These are phyloP conservation scores for Engraulis encrasicolus DNA, from an alignment of 2,113 vertebrate genomes.

Conservation along the genomic window DNA sequence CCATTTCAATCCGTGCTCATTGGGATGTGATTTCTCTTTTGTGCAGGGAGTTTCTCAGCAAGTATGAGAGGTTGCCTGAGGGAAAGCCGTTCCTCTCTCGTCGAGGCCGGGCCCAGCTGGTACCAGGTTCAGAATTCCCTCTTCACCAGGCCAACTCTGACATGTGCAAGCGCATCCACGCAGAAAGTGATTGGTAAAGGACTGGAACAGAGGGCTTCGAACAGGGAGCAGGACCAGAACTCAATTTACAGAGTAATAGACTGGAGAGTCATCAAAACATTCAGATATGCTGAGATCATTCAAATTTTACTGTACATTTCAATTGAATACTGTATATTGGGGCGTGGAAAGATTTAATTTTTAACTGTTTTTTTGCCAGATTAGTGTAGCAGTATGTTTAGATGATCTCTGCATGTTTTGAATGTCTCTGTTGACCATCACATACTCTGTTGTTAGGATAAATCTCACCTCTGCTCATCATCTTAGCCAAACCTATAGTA, in stretches of 20 bases:
- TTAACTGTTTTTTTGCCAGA: too few relatives aligned
- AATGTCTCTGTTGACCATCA: too few relatives aligned
- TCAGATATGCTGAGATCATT: neutral
- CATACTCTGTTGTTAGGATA: too few relatives aligned
- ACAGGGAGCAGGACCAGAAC: neutral
- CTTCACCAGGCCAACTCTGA: constrained; percentile 96
- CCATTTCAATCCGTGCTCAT: neutral
- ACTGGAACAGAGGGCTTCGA: neutral
- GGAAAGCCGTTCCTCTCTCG: constrained; percentile 75
- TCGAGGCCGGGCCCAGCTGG: constrained; percentile 67
- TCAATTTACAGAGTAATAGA: neutral
- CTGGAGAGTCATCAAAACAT: constrained; percentile 14
- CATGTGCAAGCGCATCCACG: constrained; percentile 90
- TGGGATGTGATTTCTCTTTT: neutral
- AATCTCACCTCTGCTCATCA: neutral
- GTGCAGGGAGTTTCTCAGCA: constrained; percentile 79
- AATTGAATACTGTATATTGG: too few relatives aligned
- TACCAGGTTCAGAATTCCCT: constrained; percentile 88
- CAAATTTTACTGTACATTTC: too few relatives aligned
- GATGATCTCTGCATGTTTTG: neutral
- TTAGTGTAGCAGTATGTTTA: neutral
- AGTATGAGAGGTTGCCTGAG: constrained; percentile 83
- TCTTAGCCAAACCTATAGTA: constrained; percentile 34
- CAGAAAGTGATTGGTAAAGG: constrained; percentile 72
- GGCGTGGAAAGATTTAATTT: too few relatives aligned